A percentile compares a stretch with the other conserved stretches of the same genome.
phyloP scores from a whole-genome alignment of 2,888 invertebrate species.

The Melieria omissa region DNA sequence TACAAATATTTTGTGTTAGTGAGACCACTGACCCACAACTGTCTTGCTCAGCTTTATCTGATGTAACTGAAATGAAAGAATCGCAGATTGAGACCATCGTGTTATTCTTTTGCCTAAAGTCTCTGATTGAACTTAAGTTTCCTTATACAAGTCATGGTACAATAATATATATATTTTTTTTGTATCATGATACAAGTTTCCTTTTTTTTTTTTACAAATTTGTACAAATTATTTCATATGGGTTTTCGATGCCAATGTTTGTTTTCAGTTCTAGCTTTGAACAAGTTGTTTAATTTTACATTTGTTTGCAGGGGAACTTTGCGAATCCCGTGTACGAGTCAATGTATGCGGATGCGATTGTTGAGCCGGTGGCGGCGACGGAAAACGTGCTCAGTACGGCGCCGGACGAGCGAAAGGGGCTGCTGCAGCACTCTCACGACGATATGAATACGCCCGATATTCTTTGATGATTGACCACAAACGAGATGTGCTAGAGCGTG shows the following conservation, averaged over 20 bases:
- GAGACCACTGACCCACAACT: too few species aligned
- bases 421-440: slow-evolving; percentile 69
- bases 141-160: too few species aligned
- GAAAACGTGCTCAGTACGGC: slow-evolving; percentile 61
- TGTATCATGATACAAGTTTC: neutral
- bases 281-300: neutral
- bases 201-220: slow-evolving; percentile 19
- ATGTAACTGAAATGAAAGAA: too few species aligned
- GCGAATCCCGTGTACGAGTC: slow-evolving; percentile 89
- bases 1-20: too few species aligned
- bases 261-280: too few species aligned
- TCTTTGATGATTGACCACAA: slow-evolving; percentile 64
- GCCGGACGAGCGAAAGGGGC: slow-evolving; percentile 70
- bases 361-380: slow-evolving; percentile 53
- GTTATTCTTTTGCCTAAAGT: too few species aligned
- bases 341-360: slow-evolving; percentile 72
- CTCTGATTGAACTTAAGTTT: too few species aligned
- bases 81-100: too few species aligned
- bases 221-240: too few species aligned
- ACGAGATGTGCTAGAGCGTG: slow-evolving; percentile 54
- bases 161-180: neutral
- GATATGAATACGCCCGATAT: slow-evolving; percentile 67
- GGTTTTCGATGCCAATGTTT: too few species aligned
- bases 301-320: slow-evolving; percentile 74
- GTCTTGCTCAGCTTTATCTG: too few species aligned